Evolutionary conservation across 2,888 invertebrate genomes (phyloP), one percentile per base, ranked within the genome.

Genomic region (Melieria picta): DNA sequence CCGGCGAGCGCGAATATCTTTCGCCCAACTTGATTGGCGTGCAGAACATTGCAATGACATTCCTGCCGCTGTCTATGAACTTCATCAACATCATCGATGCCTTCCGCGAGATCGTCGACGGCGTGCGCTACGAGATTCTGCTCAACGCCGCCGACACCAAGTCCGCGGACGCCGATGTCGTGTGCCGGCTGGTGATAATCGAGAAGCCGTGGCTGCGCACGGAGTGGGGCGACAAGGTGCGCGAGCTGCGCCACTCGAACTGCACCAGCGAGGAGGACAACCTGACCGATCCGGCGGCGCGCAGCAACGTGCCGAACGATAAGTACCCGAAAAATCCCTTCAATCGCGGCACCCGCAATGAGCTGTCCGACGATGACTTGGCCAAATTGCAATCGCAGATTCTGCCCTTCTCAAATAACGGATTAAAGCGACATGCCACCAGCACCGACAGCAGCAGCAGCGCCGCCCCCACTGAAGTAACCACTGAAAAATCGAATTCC

Each of bases 201-300:
- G 91, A 92, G 81, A 90, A 91, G 79, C 91, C 91, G 1, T 92
- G 93, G 92, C 81, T 90, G 45, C 88, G 87, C 80, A 87, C 89
- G 67, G 82, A 88, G 11, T 88, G 88, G 83, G 90, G 90, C 48
- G 89, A 89, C 63, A 91, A 90, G 82, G 89, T 89, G 61, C 90
- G 91, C 80, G 88, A 90, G 11, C 88, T 93, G 71, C 83, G 90
- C 63, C 86, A 89, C 43, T 92, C 93, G 77, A 93, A 93, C 80
- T 93, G 93, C 80, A 92, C 91, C 2, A 84, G 87, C 63, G 86
- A 89, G 65, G 78, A 72, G 4, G 80, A 80, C 68, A 70, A 77
- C 48, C 63, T 72, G 1, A 73, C 72, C 7, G 77, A 79, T 42
- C 55, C 76, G 58, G 76, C 76, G 10, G 79, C 76, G 65, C 79